Evolutionary conservation across 2,113 vertebrate species (phyloP).

Genomic region (Neogobius melanostomus): DNA sequence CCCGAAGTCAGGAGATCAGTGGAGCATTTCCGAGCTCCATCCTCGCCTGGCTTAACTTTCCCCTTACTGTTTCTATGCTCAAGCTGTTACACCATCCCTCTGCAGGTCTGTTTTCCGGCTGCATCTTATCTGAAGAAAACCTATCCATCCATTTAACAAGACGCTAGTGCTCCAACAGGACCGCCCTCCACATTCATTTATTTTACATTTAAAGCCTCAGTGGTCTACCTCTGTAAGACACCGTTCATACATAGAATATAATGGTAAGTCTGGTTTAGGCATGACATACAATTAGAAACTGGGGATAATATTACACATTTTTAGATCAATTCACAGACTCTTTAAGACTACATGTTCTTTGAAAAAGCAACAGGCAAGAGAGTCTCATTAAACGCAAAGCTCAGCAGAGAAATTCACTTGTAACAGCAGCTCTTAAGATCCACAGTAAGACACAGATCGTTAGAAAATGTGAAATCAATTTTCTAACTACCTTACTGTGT

Average conservation of each 20-base stretch:
- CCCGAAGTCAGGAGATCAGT: conserved; percentile 49
- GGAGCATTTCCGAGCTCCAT: conserved; percentile 45
- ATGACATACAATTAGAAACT: background rate
- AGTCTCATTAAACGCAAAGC: no score
- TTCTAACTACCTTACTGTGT: no score
- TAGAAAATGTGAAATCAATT: no score
- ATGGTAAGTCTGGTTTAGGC: background rate
- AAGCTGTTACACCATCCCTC: conserved; percentile 22
- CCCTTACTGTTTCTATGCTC: background rate
- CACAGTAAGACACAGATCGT: no score
- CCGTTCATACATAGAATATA: background rate
- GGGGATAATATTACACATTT: background rate
- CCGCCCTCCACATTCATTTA: conserved; percentile 23
- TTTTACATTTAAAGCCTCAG: conserved; percentile 17
- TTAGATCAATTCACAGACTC: no score
- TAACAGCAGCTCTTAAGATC: no score
- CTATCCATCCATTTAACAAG: conserved; percentile 16
- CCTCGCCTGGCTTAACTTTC: conserved; percentile 8
- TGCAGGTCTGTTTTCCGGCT: conserved; percentile 32
- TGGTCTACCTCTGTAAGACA: background rate
- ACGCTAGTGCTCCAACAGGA: conserved; percentile 21
- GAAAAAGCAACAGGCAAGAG: no score
- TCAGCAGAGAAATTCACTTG: no score
- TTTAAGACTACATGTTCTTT: no score
- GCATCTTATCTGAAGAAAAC: conserved; percentile 13